phyloP scores from a whole-genome alignment of 2,113 vertebrate species.

The Perognathus longimembris region DNA sequence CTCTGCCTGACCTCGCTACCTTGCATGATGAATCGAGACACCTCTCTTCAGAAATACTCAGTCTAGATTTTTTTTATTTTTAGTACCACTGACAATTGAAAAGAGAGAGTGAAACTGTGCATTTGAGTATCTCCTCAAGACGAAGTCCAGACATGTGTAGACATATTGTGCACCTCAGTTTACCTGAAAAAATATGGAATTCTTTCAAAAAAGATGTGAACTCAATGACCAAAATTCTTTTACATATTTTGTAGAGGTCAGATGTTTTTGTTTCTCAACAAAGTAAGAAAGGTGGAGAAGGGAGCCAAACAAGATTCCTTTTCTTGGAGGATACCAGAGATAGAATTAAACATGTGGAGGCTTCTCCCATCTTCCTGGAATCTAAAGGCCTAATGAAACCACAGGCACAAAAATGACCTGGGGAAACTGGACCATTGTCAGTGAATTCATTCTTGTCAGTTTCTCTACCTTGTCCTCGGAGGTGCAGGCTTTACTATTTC shows the following conservation, averaged over 20 bases:
- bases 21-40: neutral
- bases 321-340: neutral
- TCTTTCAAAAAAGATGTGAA: neutral
- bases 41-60: conserved; percentile 23
- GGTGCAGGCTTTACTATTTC: conserved; percentile 70
- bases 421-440: conserved; percentile 75
- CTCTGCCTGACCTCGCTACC: neutral
- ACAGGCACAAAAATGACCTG: conserved; percentile 56
- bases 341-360: neutral
- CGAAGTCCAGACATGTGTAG: neutral
- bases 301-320: neutral
- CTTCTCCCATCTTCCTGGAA: neutral
- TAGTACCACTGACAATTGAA: neutral
- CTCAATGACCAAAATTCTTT: neutral
- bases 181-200: neutral
- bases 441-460: conserved; percentile 76
- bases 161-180: neutral
- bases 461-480: conserved; percentile 72
- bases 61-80: neutral
- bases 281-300: neutral
- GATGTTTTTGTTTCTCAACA: neutral
- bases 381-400: neutral
- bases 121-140: neutral
- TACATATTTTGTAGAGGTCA: neutral
- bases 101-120: neutral